A percentile compares a stretch with the other conserved stretches of the same genome.
These are phyloP conservation scores for Planiliza haematocheilus DNA, from an alignment of 2,113 vertebrate genomes.

Conservation along the genomic window DNA sequence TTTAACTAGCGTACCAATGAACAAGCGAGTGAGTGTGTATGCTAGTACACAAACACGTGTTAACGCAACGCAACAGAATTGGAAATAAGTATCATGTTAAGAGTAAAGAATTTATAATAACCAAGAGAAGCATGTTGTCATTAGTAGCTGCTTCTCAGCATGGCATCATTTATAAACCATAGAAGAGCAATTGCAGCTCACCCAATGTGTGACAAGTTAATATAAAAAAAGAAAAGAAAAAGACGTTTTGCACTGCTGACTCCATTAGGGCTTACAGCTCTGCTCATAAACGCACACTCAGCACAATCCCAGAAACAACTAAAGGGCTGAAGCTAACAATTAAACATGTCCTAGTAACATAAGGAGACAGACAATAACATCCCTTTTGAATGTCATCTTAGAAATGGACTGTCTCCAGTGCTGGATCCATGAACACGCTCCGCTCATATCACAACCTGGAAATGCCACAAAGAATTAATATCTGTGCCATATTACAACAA, in stretches of 20 bases:
- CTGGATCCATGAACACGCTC: conserved; percentile 10
- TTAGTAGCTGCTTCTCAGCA: neutral
- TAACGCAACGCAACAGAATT: too few relatives aligned
- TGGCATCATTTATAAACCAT: neutral
- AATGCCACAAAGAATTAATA: too few relatives aligned
- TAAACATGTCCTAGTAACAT: conserved; percentile 4
- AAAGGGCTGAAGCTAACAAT: conserved; percentile 18
- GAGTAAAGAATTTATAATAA: neutral
- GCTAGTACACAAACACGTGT: too few relatives aligned
- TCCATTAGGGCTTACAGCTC: conserved; percentile 29
- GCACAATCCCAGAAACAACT: conserved; percentile 34
- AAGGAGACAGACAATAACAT: neutral
- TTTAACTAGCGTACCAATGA: too few relatives aligned
- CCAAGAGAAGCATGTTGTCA: neutral
- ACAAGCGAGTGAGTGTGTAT: too few relatives aligned
- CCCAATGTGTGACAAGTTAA: conserved; percentile 18
- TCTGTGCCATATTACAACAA: too few relatives aligned
- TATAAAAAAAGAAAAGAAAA: neutral
- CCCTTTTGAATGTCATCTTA: neutral
- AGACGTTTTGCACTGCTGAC: neutral
- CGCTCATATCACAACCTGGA: conserved; percentile 10
- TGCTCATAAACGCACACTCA: conserved; percentile 32
- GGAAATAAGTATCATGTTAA: too few relatives aligned
- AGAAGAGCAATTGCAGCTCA: conserved; percentile 2
- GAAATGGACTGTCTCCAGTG: conserved; percentile 11